These are phyloP conservation scores for Euzophera pinguis DNA, from an alignment of 2,888 invertebrate species.

Conservation along the genomic window DNA sequence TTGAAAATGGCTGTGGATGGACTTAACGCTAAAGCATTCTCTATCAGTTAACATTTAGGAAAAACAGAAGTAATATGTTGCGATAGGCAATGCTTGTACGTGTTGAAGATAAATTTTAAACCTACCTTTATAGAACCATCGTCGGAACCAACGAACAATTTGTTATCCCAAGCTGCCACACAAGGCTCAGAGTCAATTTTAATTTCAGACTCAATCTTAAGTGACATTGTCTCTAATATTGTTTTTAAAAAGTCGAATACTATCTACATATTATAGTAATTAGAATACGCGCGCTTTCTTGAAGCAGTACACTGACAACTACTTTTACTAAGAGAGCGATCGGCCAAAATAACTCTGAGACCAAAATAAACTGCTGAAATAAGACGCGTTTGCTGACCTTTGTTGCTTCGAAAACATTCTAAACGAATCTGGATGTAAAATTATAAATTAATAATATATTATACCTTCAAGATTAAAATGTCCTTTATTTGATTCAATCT, in stretches of 20 bases:
- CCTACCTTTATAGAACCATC: slow-evolving; percentile 62
- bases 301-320: slow-evolving; percentile 34
- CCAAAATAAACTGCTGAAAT: slow-evolving; percentile 37
- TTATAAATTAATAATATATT: too few relatives aligned
- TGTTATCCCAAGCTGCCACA: slow-evolving; percentile 55
- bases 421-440: slow-evolving; percentile 30
- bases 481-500: too few relatives aligned
- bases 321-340: slow-evolving; percentile 23
- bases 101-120: slow-evolving; percentile 13
- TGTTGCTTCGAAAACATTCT: slow-evolving; percentile 39
- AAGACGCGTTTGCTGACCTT: slow-evolving; percentile 35
- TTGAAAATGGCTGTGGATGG: too few relatives aligned
- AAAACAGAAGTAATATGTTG: too few relatives aligned
- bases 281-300: slow-evolving; percentile 25
- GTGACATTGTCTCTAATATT: slow-evolving; percentile 43
- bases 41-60: too few relatives aligned
- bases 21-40: too few relatives aligned
- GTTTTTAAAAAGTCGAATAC: not conserved
- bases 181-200: slow-evolving; percentile 61
- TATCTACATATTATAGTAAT: not conserved
- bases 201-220: slow-evolving; percentile 49
- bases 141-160: slow-evolving; percentile 60
- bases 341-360: slow-evolving; percentile 23
- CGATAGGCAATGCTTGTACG: not conserved
- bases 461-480: too few relatives aligned